phyloP scores from a whole-genome alignment of 2,888 invertebrate genomes.

The Xestia sexstrigata region DNA sequence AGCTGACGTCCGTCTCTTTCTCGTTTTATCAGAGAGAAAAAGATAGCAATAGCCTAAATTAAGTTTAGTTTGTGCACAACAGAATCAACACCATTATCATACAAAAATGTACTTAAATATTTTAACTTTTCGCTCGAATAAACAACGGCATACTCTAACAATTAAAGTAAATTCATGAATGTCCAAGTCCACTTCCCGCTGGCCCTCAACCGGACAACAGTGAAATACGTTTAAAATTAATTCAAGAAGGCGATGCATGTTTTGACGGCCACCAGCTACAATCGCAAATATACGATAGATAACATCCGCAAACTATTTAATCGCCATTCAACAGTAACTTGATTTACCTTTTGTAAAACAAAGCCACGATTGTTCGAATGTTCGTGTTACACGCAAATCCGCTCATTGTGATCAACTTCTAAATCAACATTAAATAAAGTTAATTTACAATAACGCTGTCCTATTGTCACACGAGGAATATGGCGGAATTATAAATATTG shows the following conservation, averaged over 20 bases:
- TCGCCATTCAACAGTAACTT: constrained; percentile 22
- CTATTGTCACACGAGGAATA: constrained; percentile 24
- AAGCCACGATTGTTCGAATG: constrained; percentile 56
- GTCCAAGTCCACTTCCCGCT: constrained; percentile 20
- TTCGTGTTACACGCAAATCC: constrained; percentile 53
- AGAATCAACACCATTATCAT: no score
- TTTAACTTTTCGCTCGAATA: no score
- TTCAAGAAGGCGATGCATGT: constrained; percentile 18
- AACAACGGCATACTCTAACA: neutral
- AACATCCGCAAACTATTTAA: constrained; percentile 41
- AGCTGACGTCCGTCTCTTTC: no score
- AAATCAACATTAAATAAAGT: constrained; percentile 54
- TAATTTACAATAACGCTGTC: constrained; percentile 36
- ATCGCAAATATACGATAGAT: constrained; percentile 36
- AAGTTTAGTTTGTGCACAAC: no score
- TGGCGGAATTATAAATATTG: constrained; percentile 33
- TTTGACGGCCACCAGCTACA: constrained; percentile 26
- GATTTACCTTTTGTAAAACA: constrained; percentile 44
- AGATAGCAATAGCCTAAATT: no score
- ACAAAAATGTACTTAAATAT: neutral
- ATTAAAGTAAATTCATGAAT: neutral
- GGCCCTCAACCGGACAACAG: neutral
- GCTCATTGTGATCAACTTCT: constrained; percentile 56
- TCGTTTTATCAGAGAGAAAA: no score
- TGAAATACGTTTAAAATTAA: constrained; percentile 21